Evolutionary conservation across 2,797 vertebrate species (phyloP).

Genomic region (Monodelphis domestica): DNA sequence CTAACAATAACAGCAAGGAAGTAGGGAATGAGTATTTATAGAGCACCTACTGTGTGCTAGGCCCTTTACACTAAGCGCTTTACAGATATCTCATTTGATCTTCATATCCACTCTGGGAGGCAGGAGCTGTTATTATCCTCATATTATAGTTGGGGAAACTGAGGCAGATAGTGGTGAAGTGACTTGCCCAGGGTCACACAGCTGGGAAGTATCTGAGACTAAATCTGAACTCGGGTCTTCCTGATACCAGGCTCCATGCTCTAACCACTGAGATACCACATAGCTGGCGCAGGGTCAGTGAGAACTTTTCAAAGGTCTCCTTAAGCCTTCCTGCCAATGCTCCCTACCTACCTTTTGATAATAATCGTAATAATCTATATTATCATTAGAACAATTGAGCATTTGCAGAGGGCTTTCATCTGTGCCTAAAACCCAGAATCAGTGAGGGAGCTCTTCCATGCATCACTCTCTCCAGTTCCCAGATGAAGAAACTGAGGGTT

Average conservation of each 20-base stretch:
- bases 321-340: neutral
- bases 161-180: neutral
- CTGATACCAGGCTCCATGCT: neutral
- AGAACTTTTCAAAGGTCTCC: neutral
- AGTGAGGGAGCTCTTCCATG: neutral
- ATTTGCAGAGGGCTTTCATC: neutral
- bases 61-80: neutral
- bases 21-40: neutral
- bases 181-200: neutral
- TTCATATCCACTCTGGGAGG: neutral
- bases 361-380: neutral
- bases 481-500: neutral
- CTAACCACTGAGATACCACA: neutral
- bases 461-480: neutral
- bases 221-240: neutral
- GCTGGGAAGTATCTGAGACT: neutral
- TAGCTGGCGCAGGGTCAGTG: neutral
- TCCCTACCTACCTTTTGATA: neutral
- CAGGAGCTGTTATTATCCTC: neutral
- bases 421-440: neutral
- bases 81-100: neutral
- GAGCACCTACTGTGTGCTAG: neutral
- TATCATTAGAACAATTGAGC: neutral
- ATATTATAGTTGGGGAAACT: neutral
- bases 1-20: neutral